Evolutionary conservation across 2,797 vertebrate genomes (phyloP).

Genomic region (Silurus aristotelis): DNA sequence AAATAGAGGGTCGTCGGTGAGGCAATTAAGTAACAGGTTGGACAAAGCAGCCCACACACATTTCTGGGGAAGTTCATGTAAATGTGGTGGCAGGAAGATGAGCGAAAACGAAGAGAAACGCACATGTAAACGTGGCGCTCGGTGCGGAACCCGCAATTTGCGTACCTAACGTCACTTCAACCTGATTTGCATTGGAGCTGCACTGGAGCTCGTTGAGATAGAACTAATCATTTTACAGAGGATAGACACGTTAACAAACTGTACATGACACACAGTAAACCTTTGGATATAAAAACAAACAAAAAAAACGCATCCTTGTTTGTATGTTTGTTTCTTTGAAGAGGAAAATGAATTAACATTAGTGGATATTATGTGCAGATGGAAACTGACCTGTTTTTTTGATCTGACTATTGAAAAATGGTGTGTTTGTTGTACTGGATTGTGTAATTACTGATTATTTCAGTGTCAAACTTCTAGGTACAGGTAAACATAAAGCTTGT

Average conservation of each 20-base stretch:
- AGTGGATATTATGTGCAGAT: not conserved
- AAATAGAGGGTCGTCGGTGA: not conserved
- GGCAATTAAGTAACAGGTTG: not conserved
- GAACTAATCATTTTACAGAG: not conserved
- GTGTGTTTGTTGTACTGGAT: too few relatives aligned
- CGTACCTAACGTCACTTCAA: conserved; percentile 58
- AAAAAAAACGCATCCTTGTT: not conserved
- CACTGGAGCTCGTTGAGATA: not conserved
- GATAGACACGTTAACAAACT: not conserved
- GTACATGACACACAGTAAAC: not conserved
- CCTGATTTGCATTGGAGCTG: conserved; percentile 62
- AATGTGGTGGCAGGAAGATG: conserved; percentile 7
- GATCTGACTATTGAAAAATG: not conserved
- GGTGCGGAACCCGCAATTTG: conserved; percentile 58
- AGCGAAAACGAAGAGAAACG: conserved; percentile 10
- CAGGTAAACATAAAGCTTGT: not conserved
- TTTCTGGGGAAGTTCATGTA: not conserved
- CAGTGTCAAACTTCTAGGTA: not conserved
- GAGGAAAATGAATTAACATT: not conserved
- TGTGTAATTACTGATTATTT: not conserved
- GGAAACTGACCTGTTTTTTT: not conserved
- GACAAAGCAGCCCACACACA: not conserved
- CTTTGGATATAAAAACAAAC: not conserved
- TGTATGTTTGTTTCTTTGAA: not conserved
- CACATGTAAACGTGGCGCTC: conserved; percentile 34